A percentile compares a stretch with the other conserved stretches of the same genome.
Conservation (phyloP, 1,140 invertebrate species). For the Chelonus insularis region DNA sequence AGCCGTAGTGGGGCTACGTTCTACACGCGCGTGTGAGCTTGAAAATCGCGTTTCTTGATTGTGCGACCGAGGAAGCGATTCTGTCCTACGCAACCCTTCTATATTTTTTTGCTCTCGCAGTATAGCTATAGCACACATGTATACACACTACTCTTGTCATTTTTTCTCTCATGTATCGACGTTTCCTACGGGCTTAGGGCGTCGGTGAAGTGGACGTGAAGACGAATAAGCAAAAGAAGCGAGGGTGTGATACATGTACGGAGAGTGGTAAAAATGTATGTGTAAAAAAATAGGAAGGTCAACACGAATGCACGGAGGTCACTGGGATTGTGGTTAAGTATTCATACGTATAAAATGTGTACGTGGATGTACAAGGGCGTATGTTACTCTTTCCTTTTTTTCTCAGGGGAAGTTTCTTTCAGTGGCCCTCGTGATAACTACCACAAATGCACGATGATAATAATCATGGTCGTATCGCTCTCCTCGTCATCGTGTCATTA, state of each 20-base stretch:
- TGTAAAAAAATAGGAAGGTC: slow-evolving; percentile 21
- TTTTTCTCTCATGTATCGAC: slow-evolving; percentile 41
- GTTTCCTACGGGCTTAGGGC: slow-evolving; percentile 39
- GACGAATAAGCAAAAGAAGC: neutral
- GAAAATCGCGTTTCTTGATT: slow-evolving; percentile 44
- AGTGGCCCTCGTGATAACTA: slow-evolving; percentile 17
- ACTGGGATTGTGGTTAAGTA: slow-evolving; percentile 27
- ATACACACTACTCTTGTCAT: slow-evolving; percentile 14
- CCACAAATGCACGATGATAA: neutral
- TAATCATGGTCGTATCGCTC: slow-evolving; percentile 26
- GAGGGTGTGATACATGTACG: neutral
- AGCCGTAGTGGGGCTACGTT: slow-evolving; percentile 47
- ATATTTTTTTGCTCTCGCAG: slow-evolving; percentile 2
- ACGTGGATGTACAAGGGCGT: slow-evolving; percentile 14
- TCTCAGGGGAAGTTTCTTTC: slow-evolving; percentile 17
- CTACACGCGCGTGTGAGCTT: slow-evolving; percentile 49
- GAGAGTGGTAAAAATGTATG: neutral
- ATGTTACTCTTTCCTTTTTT: neutral
- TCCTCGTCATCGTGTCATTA: slow-evolving; percentile 29
- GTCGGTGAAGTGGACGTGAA: slow-evolving; percentile 25
- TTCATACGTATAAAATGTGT: slow-evolving; percentile 14
- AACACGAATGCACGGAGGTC: slow-evolving; percentile 14
- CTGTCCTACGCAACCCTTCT: slow-evolving; percentile 31
- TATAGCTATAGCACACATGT: neutral
- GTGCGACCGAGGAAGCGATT: slow-evolving; percentile 37